Evolutionary conservation across 2,888 invertebrate species (phyloP), one percentile per base, ranked within the genome.

Genomic region (Lucinisca nassula): DNA sequence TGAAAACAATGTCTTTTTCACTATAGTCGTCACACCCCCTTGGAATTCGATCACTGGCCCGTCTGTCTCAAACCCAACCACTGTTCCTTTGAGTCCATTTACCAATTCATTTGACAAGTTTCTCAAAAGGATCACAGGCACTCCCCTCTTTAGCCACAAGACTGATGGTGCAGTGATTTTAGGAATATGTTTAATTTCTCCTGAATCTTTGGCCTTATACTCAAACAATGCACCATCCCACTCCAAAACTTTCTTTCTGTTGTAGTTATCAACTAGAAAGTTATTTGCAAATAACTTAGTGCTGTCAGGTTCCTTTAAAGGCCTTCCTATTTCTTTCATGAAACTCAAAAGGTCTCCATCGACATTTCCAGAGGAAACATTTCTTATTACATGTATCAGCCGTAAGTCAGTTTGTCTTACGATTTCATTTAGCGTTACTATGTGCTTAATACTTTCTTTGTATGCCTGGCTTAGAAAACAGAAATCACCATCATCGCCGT

Each of bases 101-200:
- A 84, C 73, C 30, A 84, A 35, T 32, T 61, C n/a, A 70, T 79
- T 72, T 21, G 84, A 84, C 27, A 84, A 35, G 30, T 84, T 84
- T 35, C 84, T 45, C 61, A 84, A 74, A 55, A 84, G 35, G 49
- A 84, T 84, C 14, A 82, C 82, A 35, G 51, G 77, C 6, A 67
- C 79, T 35, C 77, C 32, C 27, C 38, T 84, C 35, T 79, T 84
- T 51, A 84, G 24, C 79, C 79, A 80, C 30, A 80, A 17, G 10
- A 70, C 76, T 40, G 45, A 70, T 70, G 58, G 79, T 0, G 58
- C 76, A 21, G 75, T 84, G 0, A 84, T 17, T 21, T 30, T 75
- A 3, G 40, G 14, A 27, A 84, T 32, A 27, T 70, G 38, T 58
- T 37, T 74, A 0, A 40, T 49, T 21, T 75, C 58, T 17, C 79